Evolutionary conservation across 2,113 vertebrate species (phyloP), one percentile per base, ranked within the genome.

Genomic region (Seriola dumerili): DNA sequence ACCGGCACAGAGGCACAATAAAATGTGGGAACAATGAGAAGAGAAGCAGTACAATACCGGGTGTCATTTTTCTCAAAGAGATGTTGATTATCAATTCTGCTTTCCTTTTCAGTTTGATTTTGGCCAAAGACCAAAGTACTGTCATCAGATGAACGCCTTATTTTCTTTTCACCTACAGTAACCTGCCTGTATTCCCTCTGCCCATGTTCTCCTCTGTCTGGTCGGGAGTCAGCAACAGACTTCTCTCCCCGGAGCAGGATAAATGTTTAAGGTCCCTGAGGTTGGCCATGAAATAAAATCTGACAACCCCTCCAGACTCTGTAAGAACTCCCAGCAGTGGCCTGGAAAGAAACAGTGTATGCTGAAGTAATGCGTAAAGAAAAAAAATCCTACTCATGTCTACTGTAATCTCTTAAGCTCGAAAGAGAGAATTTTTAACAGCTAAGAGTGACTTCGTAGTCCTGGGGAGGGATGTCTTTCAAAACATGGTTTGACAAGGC

Each of bases 211-310:
- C 25, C 32, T 81, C 73, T 66, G 74, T 87, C 76, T 73, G 82
- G 89, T 77, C 76, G 72, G 64, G 62, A 86, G 83, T 80, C 81
- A 72, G 84, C 83, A 19, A 54, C 80, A 84, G 78, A 74, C 75
- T 71, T 77, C 46, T 90, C 78, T 87, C 93, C 76, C 81, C 54
- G 71, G 78, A 85, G 89, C 85, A 84, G 81, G 90, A 89, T 90
- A 89, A 87, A 91, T 91, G 83, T 86, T 81, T 87, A 75, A 89
- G 83, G 84, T 93, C 85, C 62, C 82, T 2, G 72, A 90, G 84
- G 84, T 90, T 83, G 84, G 67, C 75, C 58, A 78, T 88, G 72
- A 91, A 91, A 92, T 92, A 83, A 90, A 91, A 83, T 83, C 85
- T 83, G 89, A 91, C 89, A 89, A 89, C 81, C 68, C 76, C 59